A percentile compares a stretch with the other conserved stretches of the same genome.
These are phyloP conservation scores for Gymnodraco acuticeps DNA, from an alignment of 2,797 vertebrate species.

Conservation along the genomic window DNA sequence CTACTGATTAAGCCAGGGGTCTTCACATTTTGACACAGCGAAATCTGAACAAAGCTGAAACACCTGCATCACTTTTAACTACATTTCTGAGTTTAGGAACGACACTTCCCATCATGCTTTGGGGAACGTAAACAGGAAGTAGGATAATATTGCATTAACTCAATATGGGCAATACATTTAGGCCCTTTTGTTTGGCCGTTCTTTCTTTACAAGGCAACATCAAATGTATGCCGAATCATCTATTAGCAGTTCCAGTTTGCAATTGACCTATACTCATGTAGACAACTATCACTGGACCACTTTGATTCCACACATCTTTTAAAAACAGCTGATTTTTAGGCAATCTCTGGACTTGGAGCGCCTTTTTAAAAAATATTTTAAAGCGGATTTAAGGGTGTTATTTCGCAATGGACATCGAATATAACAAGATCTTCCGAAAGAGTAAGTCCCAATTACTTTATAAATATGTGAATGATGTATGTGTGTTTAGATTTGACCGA, in stretches of 20 bases:
- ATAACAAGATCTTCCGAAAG: not conserved
- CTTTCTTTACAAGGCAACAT: not conserved
- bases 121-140: not conserved
- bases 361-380: not conserved
- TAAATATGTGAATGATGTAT: not conserved
- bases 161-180: no score
- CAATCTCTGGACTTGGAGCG: not conserved
- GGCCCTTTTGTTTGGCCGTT: not conserved
- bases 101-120: constrained; percentile 3
- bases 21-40: not conserved
- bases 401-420: not conserved
- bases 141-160: not conserved
- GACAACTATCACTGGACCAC: not conserved
- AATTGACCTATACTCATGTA: no score
- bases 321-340: not conserved
- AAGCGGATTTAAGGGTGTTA: not conserved
- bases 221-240: not conserved
- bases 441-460: not conserved
- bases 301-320: not conserved
- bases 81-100: not conserved
- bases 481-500: not conserved
- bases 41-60: not conserved
- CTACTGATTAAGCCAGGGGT: not conserved
- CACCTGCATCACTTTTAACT: fast-evolving
- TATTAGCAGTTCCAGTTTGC: not conserved